These are phyloP conservation scores for Hydractinia symbiolongicarpus DNA, from an alignment of 30 jellyfish, hydroid and myxozoan genomes.

Conservation along the genomic window DNA sequence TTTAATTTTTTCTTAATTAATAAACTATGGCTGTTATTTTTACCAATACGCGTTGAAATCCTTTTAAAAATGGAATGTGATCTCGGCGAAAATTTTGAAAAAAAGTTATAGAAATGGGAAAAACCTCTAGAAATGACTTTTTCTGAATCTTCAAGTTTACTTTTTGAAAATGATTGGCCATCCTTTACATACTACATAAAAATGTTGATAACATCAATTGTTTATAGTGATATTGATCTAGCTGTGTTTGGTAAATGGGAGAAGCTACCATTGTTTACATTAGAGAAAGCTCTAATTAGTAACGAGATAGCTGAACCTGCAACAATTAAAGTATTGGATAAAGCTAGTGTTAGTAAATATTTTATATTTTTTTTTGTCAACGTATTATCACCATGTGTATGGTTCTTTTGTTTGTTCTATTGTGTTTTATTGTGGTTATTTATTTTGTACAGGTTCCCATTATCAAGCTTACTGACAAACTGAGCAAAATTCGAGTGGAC, in stretches of 20 bases:
- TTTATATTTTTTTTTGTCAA: not conserved
- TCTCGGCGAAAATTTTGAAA: too few species aligned
- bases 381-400: not conserved
- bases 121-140: too few species aligned
- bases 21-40: too few species aligned
- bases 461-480: slow-evolving; percentile 70
- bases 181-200: too few species aligned
- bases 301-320: slow-evolving; percentile 77
- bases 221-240: slow-evolving; percentile 78
- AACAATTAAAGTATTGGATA: slow-evolving; percentile 79
- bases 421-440: not conserved
- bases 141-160: too few species aligned
- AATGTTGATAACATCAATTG: not conserved
- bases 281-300: slow-evolving; percentile 67
- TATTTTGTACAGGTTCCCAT: slow-evolving; percentile 63
- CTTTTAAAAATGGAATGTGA: too few species aligned
- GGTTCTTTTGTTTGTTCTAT: not conserved
- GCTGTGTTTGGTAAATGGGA: slow-evolving; percentile 95
- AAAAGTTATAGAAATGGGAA: too few species aligned
- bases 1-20: too few species aligned
- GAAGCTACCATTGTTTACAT: slow-evolving; percentile 68
- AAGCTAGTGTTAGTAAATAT: slow-evolving; percentile 65
- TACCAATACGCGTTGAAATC: too few species aligned
- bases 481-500: slow-evolving; percentile 66
- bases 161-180: too few species aligned